phyloP scores from a whole-genome alignment of 2,888 invertebrate genomes.

The Melangyna quadrimaculata region DNA sequence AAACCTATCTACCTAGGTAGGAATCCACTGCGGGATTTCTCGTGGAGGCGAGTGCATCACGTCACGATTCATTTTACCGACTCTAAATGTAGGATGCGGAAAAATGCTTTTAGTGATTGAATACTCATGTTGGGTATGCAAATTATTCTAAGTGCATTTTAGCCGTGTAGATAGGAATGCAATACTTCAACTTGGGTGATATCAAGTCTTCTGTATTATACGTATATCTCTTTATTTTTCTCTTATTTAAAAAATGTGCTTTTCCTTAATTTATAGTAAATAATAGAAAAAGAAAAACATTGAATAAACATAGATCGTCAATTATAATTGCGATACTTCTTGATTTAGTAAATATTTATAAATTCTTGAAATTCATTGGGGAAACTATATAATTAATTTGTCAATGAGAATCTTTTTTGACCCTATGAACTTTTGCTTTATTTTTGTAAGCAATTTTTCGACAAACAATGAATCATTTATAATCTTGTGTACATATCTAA shows the following conservation, averaged over 20 bases:
- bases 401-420: too few species aligned
- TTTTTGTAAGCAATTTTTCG: neutral
- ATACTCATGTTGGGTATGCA: constrained; percentile 14
- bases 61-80: neutral
- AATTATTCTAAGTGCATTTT: constrained; percentile 22
- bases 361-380: neutral
- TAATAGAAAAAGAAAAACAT: neutral
- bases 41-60: neutral
- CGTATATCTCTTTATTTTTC: neutral
- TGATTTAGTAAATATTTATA: neutral
- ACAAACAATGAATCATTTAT: neutral
- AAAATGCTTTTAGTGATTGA: constrained; percentile 38
- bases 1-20: neutral
- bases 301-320: neutral
- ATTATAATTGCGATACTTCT: neutral
- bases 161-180: constrained; percentile 8
- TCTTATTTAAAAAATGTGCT: neutral
- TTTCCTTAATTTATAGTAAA: neutral
- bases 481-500: neutral
- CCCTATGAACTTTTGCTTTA: too few species aligned
- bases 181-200: neutral
- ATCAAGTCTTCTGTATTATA: neutral
- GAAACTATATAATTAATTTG: neutral
- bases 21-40: neutral
- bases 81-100: neutral